Conservation (phyloP, 2,113 vertebrate genomes). For the Rhynchopsitta pachyrhyncha region DNA sequence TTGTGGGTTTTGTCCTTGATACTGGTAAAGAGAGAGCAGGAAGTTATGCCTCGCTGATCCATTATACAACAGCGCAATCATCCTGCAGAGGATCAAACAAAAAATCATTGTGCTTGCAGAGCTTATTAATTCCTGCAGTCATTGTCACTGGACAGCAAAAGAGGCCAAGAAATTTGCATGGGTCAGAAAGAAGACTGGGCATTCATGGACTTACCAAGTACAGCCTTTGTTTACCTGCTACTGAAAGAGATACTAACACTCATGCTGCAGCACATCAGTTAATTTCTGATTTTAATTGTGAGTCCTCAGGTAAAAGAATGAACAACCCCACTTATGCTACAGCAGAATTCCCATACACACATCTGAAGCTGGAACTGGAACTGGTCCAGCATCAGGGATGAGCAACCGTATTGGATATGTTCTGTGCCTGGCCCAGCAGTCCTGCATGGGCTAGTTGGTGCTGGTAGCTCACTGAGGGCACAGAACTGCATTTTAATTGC, state of each 20-base stretch:
- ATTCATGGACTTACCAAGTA: neutral
- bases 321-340: neutral
- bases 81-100: neutral
- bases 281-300: neutral
- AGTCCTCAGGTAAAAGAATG: neutral
- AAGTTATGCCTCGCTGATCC: neutral
- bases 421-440: neutral
- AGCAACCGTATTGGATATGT: neutral
- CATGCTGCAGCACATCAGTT: neutral
- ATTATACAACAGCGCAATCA: neutral
- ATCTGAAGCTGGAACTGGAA: neutral
- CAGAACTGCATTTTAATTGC: neutral
- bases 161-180: neutral
- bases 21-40: neutral
- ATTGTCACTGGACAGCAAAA: neutral
- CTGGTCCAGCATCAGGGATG: neutral
- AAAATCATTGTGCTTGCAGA: neutral
- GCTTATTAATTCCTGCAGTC: neutral
- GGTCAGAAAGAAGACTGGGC: neutral
- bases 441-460: neutral
- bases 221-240: neutral
- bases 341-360: neutral
- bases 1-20: neutral
- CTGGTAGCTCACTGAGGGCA: neutral
- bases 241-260: neutral